Evolutionary conservation across 2,797 vertebrate species (phyloP).

Genomic region (Toxotes lorentzi): DNA sequence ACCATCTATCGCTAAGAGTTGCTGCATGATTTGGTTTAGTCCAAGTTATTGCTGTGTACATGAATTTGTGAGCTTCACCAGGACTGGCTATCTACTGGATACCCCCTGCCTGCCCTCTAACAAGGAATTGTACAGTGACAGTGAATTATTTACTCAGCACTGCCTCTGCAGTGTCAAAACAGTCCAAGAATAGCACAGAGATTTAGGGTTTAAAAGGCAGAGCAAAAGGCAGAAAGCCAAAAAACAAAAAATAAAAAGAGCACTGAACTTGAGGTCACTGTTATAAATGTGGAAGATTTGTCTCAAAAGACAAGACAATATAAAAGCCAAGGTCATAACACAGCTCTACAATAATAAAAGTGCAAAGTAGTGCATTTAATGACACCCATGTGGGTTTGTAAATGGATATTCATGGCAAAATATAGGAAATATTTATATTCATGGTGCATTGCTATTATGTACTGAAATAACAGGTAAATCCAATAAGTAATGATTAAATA

Average conservation of each 20-base stretch:
- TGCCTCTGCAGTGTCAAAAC: conserved; percentile 60
- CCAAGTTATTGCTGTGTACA: conserved; percentile 4
- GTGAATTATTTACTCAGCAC: conserved; percentile 65
- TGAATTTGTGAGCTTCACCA: conserved; percentile 27
- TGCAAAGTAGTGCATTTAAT: not conserved
- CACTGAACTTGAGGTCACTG: conserved; percentile 12
- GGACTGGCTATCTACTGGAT: conserved; percentile 10
- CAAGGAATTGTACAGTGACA: conserved; percentile 40
- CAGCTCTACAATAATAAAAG: not conserved
- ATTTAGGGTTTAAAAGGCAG: conserved; percentile 45
- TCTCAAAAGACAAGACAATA: conserved; percentile 16
- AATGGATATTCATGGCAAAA: not conserved
- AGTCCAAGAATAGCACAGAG: conserved; percentile 49
- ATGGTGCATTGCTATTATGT: not conserved
- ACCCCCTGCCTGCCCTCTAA: conserved; percentile 24
- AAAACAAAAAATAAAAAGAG: not conserved
- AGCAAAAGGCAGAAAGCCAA: conserved; percentile 5
- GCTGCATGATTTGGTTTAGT: conserved; percentile 2
- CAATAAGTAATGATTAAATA: not conserved
- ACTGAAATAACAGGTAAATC: not conserved
- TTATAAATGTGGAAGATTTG: conserved; percentile 19
- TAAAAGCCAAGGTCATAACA: conserved; percentile 4
- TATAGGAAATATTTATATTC: not conserved
- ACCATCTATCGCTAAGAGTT: conserved; percentile 12
- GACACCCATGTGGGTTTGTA: not conserved